Evolutionary conservation across 2,888 invertebrate species (phyloP), one percentile per base, ranked within the genome.

Genomic region (Lepidonotus clava): DNA sequence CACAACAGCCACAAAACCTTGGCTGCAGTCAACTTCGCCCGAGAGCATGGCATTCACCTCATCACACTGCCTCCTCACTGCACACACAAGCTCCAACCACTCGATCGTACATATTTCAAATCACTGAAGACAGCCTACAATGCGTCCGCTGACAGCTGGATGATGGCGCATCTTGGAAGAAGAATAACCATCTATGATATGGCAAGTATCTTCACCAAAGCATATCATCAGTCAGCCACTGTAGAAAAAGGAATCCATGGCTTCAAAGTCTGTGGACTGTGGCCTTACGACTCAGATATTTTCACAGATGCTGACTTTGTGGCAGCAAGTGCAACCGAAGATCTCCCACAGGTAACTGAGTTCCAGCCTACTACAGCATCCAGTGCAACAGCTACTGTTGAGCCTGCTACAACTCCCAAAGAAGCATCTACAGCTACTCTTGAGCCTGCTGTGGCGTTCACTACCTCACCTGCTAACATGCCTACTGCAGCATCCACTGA

Each of bases 41-140:
- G 92, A 86, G 89, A 92, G 84, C 28, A 86, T 88, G 90, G 91
- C 24, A 90, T 93, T 36, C 89, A 92, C 21, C 90, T 95, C 36
- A 71, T 94, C 24, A 92, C 91, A 84, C 89, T 93, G 36, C 93
- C 93, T 38, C 93, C 93, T 28, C 93, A 87, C 84, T 93, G 89
- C 92, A 94, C 90, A 91, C 94, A 85, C 89, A 89, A 87, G 77
- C 67, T 92, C 87, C 91, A 92, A 83, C 91, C 90, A 8, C 86
- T 91, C 6, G 91, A 91, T 85, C 77, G 88, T n/a, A 86, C 88
- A 0, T 91, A n/a, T 40, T 91, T 90, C 67, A 89, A 89, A 76
- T 87, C 90, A n/a, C 77, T 91, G 40, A 91, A 90, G 83, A 85
- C 87, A 24, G 86, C 87, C 46, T 91, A 90, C 83, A 89, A 88